These are phyloP conservation scores for Hypothenemus hampei DNA, from an alignment of 1,140 invertebrate species.

Conservation along the genomic window DNA sequence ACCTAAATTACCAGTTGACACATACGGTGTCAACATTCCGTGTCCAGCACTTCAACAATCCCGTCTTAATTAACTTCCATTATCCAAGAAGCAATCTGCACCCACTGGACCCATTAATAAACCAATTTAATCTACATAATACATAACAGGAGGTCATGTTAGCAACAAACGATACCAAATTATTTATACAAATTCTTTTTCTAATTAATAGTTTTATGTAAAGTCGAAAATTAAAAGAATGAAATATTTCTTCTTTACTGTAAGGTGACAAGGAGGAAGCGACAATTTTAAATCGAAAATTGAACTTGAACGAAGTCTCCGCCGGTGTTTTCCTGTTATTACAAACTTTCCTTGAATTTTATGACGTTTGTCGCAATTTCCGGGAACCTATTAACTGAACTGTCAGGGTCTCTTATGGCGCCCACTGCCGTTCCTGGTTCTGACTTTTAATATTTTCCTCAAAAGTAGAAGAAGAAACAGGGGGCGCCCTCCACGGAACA, in stretches of 20 bases:
- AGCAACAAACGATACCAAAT: constrained; percentile 12
- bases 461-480: not conserved
- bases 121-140: constrained; percentile 29
- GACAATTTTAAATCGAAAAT: constrained; percentile 18
- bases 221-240: not conserved
- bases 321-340: constrained; percentile 14
- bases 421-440: not conserved
- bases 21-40: constrained; percentile 20
- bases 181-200: constrained; percentile 10
- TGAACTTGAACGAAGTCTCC: constrained; percentile 7
- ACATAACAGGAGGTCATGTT: constrained; percentile 14
- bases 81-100: constrained; percentile 26
- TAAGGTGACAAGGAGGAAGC: not conserved
- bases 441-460: not conserved
- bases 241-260: not conserved
- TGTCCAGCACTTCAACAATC: constrained; percentile 24
- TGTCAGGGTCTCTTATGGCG: constrained; percentile 3
- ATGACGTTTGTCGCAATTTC: constrained; percentile 13
- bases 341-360: constrained; percentile 17
- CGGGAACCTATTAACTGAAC: constrained; percentile 5
- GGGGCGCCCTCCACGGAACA: not conserved
- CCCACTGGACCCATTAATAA: constrained; percentile 21
- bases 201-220: not conserved
- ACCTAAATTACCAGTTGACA: constrained; percentile 20
- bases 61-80: constrained; percentile 29